phyloP scores from a whole-genome alignment of 1,140 invertebrate species.

The Drosophila ohnishii region DNA sequence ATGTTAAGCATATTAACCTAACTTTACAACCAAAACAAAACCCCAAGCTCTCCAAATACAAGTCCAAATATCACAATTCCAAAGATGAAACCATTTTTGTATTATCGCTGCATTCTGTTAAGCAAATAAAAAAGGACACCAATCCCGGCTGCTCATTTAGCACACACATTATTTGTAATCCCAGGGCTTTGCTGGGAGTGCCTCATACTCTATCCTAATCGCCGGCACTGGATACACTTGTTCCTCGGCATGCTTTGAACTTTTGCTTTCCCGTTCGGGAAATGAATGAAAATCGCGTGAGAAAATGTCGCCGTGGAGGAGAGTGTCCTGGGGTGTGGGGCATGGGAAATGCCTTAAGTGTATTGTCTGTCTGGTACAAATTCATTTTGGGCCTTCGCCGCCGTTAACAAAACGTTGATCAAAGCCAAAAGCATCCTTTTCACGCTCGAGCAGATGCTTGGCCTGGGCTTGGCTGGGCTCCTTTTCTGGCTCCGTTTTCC shows the following conservation, averaged over 20 bases:
- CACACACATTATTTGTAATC: constrained; percentile 10
- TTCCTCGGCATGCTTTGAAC: constrained; percentile 26
- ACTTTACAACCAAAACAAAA: not conserved
- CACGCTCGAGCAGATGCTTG: constrained; percentile 57
- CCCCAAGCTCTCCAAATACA: no score
- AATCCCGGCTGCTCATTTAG: constrained; percentile 10
- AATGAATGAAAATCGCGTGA: constrained; percentile 42
- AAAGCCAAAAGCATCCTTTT: constrained; percentile 77
- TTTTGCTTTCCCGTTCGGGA: constrained; percentile 25
- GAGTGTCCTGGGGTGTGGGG: not conserved
- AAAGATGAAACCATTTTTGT: not conserved
- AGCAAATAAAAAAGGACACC: constrained; percentile 6
- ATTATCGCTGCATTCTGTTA: constrained; percentile 1
- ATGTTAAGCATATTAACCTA: not conserved
- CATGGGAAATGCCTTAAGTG: constrained; percentile 31
- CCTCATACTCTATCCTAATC: constrained; percentile 11
- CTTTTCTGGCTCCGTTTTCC: constrained; percentile 22
- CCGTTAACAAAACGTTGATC: constrained; percentile 74
- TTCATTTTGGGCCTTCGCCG: constrained; percentile 61
- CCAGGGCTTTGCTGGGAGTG: not conserved
- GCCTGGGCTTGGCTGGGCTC: constrained; percentile 12
- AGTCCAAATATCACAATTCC: not conserved
- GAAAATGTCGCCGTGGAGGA: constrained; percentile 33
- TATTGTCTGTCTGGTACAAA: constrained; percentile 58
- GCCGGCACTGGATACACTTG: constrained; percentile 21